Conservation (phyloP, 1,140 invertebrate genomes). For the Zophobas atratus region DNA sequence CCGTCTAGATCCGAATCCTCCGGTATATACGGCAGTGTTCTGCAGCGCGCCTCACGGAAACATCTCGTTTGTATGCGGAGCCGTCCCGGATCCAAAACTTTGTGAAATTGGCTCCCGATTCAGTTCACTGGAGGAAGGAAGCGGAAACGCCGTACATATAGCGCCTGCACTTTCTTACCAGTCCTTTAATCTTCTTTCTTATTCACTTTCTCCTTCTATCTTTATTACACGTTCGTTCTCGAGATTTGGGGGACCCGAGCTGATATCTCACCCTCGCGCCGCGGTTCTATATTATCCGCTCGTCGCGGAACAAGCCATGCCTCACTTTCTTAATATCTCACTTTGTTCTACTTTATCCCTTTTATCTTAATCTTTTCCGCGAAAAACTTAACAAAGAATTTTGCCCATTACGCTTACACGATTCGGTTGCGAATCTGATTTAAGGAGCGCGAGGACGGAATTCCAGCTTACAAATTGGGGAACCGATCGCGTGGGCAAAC, state of each 20-base stretch:
- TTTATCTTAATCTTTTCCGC: constrained; percentile 57
- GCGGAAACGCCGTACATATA: constrained; percentile 59
- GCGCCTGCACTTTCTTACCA: constrained; percentile 51
- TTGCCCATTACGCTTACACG: not conserved
- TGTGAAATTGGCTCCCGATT: constrained; percentile 70
- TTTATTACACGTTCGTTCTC: constrained; percentile 69
- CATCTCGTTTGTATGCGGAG: constrained; percentile 69
- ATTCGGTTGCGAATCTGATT: constrained; percentile 11
- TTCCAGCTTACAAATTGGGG: not conserved
- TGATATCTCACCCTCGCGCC: constrained; percentile 37
- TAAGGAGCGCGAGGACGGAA: not conserved
- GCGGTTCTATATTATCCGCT: constrained; percentile 58
- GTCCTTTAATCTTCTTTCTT: constrained; percentile 74
- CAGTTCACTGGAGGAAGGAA: constrained; percentile 69
- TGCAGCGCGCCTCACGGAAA: constrained; percentile 51
- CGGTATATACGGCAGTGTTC: constrained; percentile 46
- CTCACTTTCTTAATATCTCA: constrained; percentile 66
- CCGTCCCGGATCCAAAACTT: constrained; percentile 68
- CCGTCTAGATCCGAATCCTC: constrained; percentile 28
- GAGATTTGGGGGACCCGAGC: constrained; percentile 34
- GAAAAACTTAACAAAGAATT: constrained; percentile 48
- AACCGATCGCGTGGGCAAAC: not conserved
- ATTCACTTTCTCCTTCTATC: constrained; percentile 75
- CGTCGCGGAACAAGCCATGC: constrained; percentile 62
- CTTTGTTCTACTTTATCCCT: constrained; percentile 65